These are phyloP conservation scores for Synergus gifuensis DNA, from an alignment of 2,888 invertebrate genomes.

Conservation along the genomic window DNA sequence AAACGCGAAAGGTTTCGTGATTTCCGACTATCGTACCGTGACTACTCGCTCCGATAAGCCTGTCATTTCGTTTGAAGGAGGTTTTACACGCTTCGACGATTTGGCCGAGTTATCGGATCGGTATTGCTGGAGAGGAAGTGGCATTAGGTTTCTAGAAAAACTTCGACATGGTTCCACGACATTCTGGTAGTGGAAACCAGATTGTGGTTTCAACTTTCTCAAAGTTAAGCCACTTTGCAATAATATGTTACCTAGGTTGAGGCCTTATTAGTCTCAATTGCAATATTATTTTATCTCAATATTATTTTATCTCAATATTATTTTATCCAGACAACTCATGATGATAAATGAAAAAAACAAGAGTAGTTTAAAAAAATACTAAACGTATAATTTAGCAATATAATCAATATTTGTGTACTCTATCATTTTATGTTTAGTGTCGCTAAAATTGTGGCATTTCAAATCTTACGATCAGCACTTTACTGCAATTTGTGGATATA, in stretches of 20 bases:
- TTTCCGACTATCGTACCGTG: conserved; percentile 53
- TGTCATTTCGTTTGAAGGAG: conserved; percentile 46
- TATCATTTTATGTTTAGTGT: too few species aligned
- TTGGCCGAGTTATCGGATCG: conserved; percentile 26
- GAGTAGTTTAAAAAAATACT: too few species aligned
- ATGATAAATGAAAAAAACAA: too few species aligned
- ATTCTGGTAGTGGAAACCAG: too few species aligned
- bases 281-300: background rate
- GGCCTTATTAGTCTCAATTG: background rate
- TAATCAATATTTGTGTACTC: too few species aligned
- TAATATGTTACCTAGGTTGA: background rate
- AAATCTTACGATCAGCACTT: too few species aligned
- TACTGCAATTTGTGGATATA: background rate
- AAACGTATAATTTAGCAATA: too few species aligned
- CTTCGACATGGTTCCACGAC: background rate
- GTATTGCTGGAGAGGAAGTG: conserved; percentile 22
- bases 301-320: too few species aligned
- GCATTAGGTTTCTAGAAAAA: conserved; percentile 3
- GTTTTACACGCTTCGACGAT: conserved; percentile 35
- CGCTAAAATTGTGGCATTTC: too few species aligned
- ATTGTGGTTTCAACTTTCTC: conserved; percentile 4
- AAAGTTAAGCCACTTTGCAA: background rate
- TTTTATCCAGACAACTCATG: too few species aligned
- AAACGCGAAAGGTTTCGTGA: conserved; percentile 51
- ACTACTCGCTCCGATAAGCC: conserved; percentile 59